These are phyloP conservation scores for Nannoperca obscura DNA, from an alignment of 2,797 vertebrate species.

Conservation along the genomic window DNA sequence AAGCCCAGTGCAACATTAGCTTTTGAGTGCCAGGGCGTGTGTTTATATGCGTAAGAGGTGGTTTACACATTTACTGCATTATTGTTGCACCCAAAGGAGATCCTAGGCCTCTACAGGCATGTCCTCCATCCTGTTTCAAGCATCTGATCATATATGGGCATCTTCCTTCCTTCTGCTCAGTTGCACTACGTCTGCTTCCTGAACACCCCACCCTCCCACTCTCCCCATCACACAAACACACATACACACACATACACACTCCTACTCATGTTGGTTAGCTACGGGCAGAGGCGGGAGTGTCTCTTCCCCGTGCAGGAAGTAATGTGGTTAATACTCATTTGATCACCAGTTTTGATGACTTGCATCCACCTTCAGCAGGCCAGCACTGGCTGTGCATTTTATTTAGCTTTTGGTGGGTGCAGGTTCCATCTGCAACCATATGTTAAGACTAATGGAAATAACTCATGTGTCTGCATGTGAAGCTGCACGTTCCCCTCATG, in stretches of 20 bases:
- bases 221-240: too few species aligned
- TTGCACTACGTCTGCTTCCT: constrained; percentile 67
- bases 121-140: constrained; percentile 76
- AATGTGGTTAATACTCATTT: constrained; percentile 71
- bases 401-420: constrained; percentile 17
- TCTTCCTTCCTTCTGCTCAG: constrained; percentile 65
- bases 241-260: constrained; percentile 42
- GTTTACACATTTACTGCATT: constrained; percentile 59
- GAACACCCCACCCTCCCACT: constrained; percentile 25
- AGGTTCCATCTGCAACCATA: constrained; percentile 19
- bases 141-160: constrained; percentile 82
- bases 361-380: constrained; percentile 40
- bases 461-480: constrained; percentile 9
- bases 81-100: constrained; percentile 51
- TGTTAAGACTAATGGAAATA: constrained; percentile 27
- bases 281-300: constrained; percentile 68
- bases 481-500: constrained; percentile 26
- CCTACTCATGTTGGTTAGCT: constrained; percentile 55
- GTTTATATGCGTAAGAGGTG: constrained; percentile 44
- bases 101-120: constrained; percentile 57
- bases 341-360: constrained; percentile 62
- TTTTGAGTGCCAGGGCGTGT: constrained; percentile 23
- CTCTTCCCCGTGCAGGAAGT: constrained; percentile 73
- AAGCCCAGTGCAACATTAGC: constrained; percentile 22
- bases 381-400: constrained; percentile 37